These are phyloP conservation scores for Macrostomum lignano DNA, from an alignment of 1,140 invertebrate species.

Conservation along the genomic window DNA sequence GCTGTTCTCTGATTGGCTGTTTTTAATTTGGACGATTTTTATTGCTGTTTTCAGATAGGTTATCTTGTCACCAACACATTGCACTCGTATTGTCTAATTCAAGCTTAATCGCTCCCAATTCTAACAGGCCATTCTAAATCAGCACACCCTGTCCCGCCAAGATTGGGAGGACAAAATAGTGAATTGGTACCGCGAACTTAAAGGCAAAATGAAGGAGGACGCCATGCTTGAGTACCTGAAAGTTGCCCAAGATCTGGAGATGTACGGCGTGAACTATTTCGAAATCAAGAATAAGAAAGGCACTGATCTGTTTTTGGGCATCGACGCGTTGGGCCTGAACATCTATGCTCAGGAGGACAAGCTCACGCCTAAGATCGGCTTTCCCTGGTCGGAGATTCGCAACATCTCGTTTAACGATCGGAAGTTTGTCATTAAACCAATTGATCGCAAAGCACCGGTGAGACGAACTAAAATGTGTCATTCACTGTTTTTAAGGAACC, in stretches of 20 bases:
- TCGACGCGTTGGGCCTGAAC: constrained; percentile 80
- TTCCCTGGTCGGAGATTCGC: constrained; percentile 93
- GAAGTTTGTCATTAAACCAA: constrained; percentile 95
- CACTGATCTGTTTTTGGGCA: constrained; percentile 77
- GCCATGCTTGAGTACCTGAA: constrained; percentile 8
- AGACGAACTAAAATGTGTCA: too few species aligned
- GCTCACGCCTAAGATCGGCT: constrained; percentile 52
- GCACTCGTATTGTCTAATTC: too few species aligned
- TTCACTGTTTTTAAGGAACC: too few species aligned
- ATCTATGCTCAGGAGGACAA: constrained; percentile 93
- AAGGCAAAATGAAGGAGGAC: constrained; percentile 48
- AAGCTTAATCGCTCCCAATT: too few species aligned
- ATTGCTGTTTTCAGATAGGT: too few species aligned
- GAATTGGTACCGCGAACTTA: constrained; percentile 74
- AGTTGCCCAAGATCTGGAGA: constrained; percentile 90
- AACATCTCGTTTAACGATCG: constrained; percentile 88
- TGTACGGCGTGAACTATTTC: constrained; percentile 87
- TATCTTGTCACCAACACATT: too few species aligned
- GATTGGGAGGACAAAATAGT: constrained; percentile 95
- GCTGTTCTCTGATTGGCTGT: too few species aligned
- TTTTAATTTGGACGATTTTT: too few species aligned
- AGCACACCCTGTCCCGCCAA: constrained; percentile 84
- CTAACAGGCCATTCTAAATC: constrained; percentile 43
- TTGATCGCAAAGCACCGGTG: constrained; percentile 55
- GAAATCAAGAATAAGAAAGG: constrained; percentile 79